Base-by-base conservation (phyloP, 2,888 invertebrate species). In the Agonum fuliginosum region DNA sequence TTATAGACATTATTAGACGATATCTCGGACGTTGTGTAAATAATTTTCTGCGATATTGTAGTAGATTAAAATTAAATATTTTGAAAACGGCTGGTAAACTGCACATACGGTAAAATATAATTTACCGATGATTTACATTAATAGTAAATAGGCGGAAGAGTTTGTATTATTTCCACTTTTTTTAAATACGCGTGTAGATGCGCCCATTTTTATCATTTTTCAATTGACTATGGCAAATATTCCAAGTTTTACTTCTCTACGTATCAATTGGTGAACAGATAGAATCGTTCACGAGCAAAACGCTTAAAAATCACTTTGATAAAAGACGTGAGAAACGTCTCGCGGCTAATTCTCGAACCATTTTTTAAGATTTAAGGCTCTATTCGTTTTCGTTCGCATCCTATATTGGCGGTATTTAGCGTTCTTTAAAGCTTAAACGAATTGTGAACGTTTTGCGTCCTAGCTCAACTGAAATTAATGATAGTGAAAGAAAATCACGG, bases 281-380 rank as follows among this genome's bases (percentile, higher is more conserved):
- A 65, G 65, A 65, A 17, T 5, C 65, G 30, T 19, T 65, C 37
- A 30, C 37, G 65, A 54, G 54, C 54, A 12, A 6, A 65, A 8
- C 34, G 65, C 37, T 65, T 65, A 65, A 65, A 65, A 65, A 65
- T 65, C 65, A 65, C 65, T 65, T 65, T 65, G 65, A 65, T 65
- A 65, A 65, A 65, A 34, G 65, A 65, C 19, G 65, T 65, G 62
- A 65, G 37, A 65, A 65, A 65, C n/a, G 37, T 20, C 37, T 65
- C 30, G 30, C 71, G 48, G 14, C 24, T 71, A 71, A 71, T 71
- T 71, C 71, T n/a, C 14, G 27, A 8, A 71, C 48, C 48, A 71
- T 71, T 71, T 48, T 71, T 71, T 51, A 71, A 71, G 71, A 71
- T 71, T 71, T 71, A 71, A 48, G 30, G 51, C 51, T 67, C 37